These are phyloP conservation scores for Daboia siamensis DNA, from an alignment of 2,113 vertebrate species.

Conservation along the genomic window DNA sequence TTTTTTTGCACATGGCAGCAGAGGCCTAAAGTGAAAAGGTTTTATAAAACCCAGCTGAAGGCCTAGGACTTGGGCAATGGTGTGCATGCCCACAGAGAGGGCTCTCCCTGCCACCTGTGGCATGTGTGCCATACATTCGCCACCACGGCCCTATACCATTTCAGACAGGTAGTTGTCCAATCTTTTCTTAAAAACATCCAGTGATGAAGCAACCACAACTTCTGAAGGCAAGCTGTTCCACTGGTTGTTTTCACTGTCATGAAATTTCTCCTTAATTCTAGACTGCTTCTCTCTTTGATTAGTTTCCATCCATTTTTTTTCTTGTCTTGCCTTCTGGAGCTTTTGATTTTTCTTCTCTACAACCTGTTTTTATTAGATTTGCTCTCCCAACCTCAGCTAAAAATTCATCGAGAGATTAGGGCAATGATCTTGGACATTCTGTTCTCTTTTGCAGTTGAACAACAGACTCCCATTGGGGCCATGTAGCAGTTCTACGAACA, in stretches of 20 bases:
- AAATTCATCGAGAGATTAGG: background rate
- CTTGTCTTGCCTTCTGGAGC: background rate
- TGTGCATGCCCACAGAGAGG: too few species aligned
- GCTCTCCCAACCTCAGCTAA: background rate
- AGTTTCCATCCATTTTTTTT: background rate
- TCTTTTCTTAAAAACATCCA: background rate
- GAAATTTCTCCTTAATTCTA: background rate
- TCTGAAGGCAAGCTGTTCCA: background rate
- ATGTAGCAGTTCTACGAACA: constrained; percentile 41
- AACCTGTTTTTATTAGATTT: background rate
- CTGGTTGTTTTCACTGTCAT: background rate
- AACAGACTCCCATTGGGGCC: background rate
- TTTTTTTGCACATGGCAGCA: too few species aligned
- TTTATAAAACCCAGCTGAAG: too few species aligned
- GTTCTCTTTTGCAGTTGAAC: background rate
- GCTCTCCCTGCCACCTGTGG: too few species aligned
- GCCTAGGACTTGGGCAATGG: too few species aligned
- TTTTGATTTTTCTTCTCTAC: background rate
- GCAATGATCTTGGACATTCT: background rate
- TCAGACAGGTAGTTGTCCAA: too few species aligned
- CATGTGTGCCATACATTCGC: too few species aligned
- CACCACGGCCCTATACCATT: too few species aligned
- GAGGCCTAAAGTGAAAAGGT: too few species aligned
- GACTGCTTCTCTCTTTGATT: background rate
- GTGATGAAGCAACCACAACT: background rate